Percentiles rank a stretch among this genome's conserved stretches.
These are phyloP conservation scores for Steinernema scapterisci DNA, from an alignment of 2,888 invertebrate genomes.

Conservation along the genomic window DNA sequence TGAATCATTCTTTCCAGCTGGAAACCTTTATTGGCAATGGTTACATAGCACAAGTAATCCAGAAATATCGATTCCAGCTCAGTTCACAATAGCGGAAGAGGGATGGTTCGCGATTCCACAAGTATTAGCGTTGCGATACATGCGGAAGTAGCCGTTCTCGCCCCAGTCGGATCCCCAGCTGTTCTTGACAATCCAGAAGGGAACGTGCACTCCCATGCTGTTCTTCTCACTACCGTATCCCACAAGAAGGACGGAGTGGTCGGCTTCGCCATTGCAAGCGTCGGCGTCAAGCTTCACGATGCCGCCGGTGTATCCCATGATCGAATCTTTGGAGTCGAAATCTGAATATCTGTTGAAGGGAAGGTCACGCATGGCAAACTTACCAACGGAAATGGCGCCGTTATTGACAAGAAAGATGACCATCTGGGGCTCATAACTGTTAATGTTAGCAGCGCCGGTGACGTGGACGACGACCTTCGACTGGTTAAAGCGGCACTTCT, in stretches of 20 bases:
- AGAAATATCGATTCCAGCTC: too few relatives aligned
- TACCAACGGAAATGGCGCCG: not conserved
- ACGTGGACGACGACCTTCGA: not conserved
- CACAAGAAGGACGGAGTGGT: conserved; percentile 13
- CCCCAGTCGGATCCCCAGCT: conserved; percentile 35
- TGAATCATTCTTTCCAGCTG: too few relatives aligned
- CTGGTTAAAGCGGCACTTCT: not conserved
- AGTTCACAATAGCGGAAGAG: conserved; percentile 2
- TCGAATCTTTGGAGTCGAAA: not conserved
- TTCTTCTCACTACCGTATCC: conserved; percentile 25
- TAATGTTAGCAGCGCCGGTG: not conserved
- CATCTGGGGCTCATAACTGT: not conserved
- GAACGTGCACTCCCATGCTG: too few relatives aligned
- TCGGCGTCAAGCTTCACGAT: not conserved
- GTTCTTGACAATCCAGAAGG: conserved; percentile 37
- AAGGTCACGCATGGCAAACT: too few relatives aligned
- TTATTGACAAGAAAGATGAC: not conserved
- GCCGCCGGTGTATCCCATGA: not conserved
- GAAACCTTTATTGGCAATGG: too few relatives aligned
- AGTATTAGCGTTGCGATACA: conserved; percentile 22
- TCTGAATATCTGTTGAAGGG: not conserved
- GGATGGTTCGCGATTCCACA: conserved; percentile 30
- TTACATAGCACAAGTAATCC: too few relatives aligned
- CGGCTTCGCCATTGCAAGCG: not conserved
- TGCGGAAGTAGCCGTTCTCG: conserved; percentile 34